These are phyloP conservation scores for Pogona vitticeps DNA, from an alignment of 2,113 vertebrate genomes.

Conservation along the genomic window DNA sequence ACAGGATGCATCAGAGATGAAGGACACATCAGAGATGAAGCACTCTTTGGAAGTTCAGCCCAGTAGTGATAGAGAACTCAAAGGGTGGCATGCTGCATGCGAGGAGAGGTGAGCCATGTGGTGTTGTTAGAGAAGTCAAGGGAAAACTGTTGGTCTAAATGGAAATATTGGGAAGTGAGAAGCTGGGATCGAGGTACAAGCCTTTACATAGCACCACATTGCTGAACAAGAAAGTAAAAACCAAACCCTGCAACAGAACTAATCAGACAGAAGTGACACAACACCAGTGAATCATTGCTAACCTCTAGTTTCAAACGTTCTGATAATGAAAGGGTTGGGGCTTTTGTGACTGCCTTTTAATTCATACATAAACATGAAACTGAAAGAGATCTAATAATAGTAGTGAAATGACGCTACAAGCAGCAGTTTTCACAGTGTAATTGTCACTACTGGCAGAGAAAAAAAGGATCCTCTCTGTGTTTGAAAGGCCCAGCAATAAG, in stretches of 20 bases:
- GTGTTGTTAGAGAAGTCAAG: not conserved
- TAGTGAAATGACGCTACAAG: slow-evolving; percentile 14
- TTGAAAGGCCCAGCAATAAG: not conserved
- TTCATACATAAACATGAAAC: slow-evolving; percentile 41
- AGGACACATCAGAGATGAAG: not conserved
- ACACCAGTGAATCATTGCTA: slow-evolving; percentile 19
- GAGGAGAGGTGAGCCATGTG: not conserved
- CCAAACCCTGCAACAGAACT: not conserved
- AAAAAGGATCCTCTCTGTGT: slow-evolving; percentile 30
- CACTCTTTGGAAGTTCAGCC: not conserved
- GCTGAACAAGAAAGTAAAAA: not conserved
- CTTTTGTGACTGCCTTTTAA: slow-evolving; percentile 58
- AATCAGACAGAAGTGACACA: not conserved
- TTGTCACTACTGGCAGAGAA: slow-evolving; percentile 33
- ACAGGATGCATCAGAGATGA: not conserved
- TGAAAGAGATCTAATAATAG: slow-evolving; percentile 59
- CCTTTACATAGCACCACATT: not conserved
- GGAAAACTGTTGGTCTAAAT: not conserved
- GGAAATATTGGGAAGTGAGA: not conserved
- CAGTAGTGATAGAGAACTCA: not conserved
- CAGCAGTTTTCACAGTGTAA: slow-evolving; percentile 45
- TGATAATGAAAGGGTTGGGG: slow-evolving; percentile 47
- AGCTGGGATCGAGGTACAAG: not conserved
- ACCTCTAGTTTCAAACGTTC: slow-evolving; percentile 49
- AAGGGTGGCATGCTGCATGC: not conserved